Percentiles rank a stretch among this genome's conserved stretches.
Evolutionary conservation across 2,888 invertebrate species (phyloP).

Genomic region (Drosophila neotestacea): DNA sequence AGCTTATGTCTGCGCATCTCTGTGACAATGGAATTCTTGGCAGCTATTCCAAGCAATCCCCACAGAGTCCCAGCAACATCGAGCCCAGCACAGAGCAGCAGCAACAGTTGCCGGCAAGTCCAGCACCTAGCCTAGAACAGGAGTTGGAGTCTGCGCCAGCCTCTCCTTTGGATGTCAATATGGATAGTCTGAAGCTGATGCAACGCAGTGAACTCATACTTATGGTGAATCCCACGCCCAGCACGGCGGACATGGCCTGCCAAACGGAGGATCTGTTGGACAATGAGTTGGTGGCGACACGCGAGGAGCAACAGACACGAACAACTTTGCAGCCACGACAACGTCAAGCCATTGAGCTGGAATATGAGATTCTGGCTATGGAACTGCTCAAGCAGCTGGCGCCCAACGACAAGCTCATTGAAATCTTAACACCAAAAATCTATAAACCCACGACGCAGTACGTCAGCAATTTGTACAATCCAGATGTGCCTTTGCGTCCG

Average conservation of each 20-base stretch:
- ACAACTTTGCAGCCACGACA: constrained; percentile 86
- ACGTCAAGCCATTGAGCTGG: constrained; percentile 91
- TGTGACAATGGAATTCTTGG: constrained; percentile 73
- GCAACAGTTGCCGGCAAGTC: constrained; percentile 6
- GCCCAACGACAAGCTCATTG: constrained; percentile 88
- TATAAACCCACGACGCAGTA: constrained; percentile 84
- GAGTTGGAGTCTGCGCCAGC: constrained; percentile 34
- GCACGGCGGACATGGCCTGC: constrained; percentile 88
- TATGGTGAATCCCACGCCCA: constrained; percentile 87
- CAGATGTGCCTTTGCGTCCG: constrained; percentile 82
- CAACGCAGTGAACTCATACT: constrained; percentile 89
- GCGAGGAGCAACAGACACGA: constrained; percentile 75
- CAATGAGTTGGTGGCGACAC: constrained; percentile 73
- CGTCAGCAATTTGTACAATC: constrained; percentile 84
- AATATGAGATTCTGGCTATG: constrained; percentile 90
- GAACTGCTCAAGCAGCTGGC: constrained; percentile 88
- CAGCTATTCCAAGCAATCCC: constrained; percentile 42
- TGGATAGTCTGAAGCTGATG: constrained; percentile 86
- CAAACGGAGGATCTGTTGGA: constrained; percentile 86
- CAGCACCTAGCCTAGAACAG: constrained; percentile 32
- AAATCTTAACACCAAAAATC: constrained; percentile 86
- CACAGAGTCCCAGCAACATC: constrained; percentile 13
- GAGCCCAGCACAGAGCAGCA: constrained; percentile 3
- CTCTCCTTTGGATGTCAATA: constrained; percentile 64
- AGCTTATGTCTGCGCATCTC: constrained; percentile 85